Evolutionary conservation across 2,113 vertebrate species (phyloP).

Genomic region (Todiramphus saurophagus): DNA sequence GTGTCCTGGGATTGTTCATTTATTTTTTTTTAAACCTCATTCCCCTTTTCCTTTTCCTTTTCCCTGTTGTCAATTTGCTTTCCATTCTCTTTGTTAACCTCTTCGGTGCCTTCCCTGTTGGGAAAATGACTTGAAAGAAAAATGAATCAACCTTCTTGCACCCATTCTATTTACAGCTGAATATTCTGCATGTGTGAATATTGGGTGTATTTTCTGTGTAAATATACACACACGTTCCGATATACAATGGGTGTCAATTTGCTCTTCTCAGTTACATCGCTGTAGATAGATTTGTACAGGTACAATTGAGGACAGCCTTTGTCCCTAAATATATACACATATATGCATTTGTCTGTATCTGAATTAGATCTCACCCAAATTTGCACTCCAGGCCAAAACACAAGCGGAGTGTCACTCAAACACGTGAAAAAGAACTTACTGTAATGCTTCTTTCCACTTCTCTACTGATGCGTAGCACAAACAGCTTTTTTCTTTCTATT

Average conservation of each 20-base stretch:
- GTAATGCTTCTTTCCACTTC: slow-evolving; percentile 67
- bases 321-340: not conserved
- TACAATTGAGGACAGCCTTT: slow-evolving; percentile 5
- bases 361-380: slow-evolving; percentile 29
- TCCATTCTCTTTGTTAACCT: slow-evolving; percentile 67
- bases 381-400: slow-evolving; percentile 8
- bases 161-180: slow-evolving; percentile 38
- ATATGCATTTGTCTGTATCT: not conserved
- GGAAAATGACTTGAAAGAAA: slow-evolving; percentile 66
- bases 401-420: slow-evolving; percentile 46
- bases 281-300: slow-evolving; percentile 1
- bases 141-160: slow-evolving; percentile 35
- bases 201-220: slow-evolving; percentile 28
- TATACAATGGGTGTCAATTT: slow-evolving; percentile 38
- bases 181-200: slow-evolving; percentile 43
- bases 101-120: slow-evolving; percentile 52
- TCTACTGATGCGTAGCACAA: not conserved
- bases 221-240: not conserved
- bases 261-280: slow-evolving; percentile 45
- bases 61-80: slow-evolving; percentile 47
- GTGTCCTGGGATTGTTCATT: slow-evolving; percentile 65
- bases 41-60: slow-evolving; percentile 28
- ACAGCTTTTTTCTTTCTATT: slow-evolving; percentile 25
- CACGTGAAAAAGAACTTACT: slow-evolving; percentile 24
- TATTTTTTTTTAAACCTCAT: slow-evolving; percentile 20